A percentile compares a stretch with the other conserved stretches of the same genome.
Evolutionary conservation across 2,888 invertebrate species (phyloP).

Genomic region (Thera obeliscata): DNA sequence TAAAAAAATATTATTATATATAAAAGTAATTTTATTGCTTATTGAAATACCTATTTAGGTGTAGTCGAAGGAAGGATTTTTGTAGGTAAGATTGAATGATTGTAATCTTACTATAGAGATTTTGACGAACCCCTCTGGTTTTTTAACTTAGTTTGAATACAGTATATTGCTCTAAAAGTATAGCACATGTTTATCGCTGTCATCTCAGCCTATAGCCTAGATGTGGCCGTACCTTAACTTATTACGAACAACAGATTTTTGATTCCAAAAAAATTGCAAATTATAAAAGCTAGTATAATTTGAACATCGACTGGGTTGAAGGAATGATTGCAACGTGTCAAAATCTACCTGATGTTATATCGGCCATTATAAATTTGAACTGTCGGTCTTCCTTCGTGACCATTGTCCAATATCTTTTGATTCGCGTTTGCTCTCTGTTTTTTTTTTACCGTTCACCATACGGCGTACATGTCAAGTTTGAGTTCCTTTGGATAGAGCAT

Average conservation of each 20-base stretch:
- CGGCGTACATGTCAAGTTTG: conserved; percentile 64
- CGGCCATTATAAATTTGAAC: conserved; percentile 63
- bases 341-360: conserved; percentile 75
- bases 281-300: conserved; percentile 23
- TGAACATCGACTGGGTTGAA: conserved; percentile 54
- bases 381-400: conserved; percentile 71
- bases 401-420: conserved; percentile 83
- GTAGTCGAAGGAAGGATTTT: too few species aligned
- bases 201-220: too few species aligned
- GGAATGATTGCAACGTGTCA: conserved; percentile 71
- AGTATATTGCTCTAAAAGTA: too few species aligned
- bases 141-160: too few species aligned
- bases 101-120: too few species aligned
- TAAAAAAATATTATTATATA: background rate
- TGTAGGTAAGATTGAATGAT: too few species aligned
- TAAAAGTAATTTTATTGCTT: too few species aligned
- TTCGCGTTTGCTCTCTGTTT: conserved; percentile 62
- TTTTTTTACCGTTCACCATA: conserved; percentile 55
- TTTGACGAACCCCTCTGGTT: too few species aligned
- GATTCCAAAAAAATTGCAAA: background rate
- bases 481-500: conserved; percentile 61
- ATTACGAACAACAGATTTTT: background rate
- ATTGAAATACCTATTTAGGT: too few species aligned
- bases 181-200: too few species aligned
- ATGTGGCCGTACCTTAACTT: too few species aligned